Conservation (phyloP, 2,113 vertebrate species). For the Apistogramma diplotaenia region DNA sequence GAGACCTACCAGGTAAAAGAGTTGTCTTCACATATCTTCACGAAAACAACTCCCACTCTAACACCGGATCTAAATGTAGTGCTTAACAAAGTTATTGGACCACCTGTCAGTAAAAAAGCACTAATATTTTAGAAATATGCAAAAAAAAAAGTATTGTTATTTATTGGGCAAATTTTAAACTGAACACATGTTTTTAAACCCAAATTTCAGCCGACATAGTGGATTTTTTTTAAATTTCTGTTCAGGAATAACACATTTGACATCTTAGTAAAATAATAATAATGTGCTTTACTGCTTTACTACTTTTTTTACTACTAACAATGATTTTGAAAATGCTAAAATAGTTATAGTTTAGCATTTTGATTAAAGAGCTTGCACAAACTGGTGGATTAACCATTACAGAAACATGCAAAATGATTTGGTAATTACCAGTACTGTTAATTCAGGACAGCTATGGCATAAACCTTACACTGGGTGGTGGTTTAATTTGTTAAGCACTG, state of each 20-base stretch:
- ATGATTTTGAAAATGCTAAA: neutral
- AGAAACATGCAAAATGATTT: neutral
- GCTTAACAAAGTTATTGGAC: neutral
- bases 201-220: too few relatives aligned
- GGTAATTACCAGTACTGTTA: neutral
- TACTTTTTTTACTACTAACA: neutral
- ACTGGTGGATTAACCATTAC: neutral
- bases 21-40: neutral
- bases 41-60: neutral
- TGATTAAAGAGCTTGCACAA: neutral
- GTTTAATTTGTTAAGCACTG: neutral
- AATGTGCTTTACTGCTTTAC: too few relatives aligned
- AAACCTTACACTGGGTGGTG: neutral
- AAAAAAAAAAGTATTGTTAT: too few relatives aligned
- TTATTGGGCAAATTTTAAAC: too few relatives aligned
- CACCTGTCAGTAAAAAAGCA: neutral
- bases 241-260: too few relatives aligned
- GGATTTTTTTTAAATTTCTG: too few relatives aligned
- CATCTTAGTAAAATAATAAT: too few relatives aligned
- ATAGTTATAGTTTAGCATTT: neutral
- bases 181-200: too few relatives aligned
- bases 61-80: neutral
- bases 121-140: neutral
- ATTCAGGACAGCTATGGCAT: too few relatives aligned
- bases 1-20: constrained; percentile 66